Evolutionary conservation across 2,797 vertebrate species (phyloP), one percentile per base, ranked within the genome.

Genomic region (Poeciliopsis presidionis): DNA sequence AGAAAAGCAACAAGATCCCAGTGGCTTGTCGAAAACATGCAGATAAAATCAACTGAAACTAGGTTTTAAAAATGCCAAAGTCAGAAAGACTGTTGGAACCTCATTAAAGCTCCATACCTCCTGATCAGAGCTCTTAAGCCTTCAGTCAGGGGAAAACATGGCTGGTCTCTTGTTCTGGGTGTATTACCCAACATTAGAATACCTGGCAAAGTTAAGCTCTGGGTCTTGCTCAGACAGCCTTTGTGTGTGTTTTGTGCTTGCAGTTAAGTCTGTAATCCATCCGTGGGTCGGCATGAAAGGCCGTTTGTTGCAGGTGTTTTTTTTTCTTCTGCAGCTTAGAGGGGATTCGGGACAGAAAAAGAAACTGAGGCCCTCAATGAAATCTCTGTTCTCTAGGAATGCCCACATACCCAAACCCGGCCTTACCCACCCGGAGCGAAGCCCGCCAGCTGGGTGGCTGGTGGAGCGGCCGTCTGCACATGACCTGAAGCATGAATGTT

Each of bases 331-430:
- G 85, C 85, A 83, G 90, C 89, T 90, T 88, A 74, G 86, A 82
- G 79, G 84, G 89, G 90, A 96, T 93, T 97, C 94, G 87, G 91
- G 90, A 84, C 89, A 96, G 95, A 77, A 91, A 91, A 89, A 51
- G 61, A 78, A 88, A 76, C 87, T 76, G 85, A 87, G 81, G 82
- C 81, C 79, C 90, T 98, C 94, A 98, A 98, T 96, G 97, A 95
- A 87, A 76, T 88, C 92, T 94, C 95, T 98, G 97, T 97, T 96
- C 83, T 77, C 74, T 84, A 94, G 93, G 92, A 95, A 96, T 95
- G 94, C 76, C 89, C 86, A 88, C 76, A 91, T 82, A 81, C 79
- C 84, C 86, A 85, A 78, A 80, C 87, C 76, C 83, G 83, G 76
- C 89, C 75, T 79, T 69, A 81, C 89, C 75, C 83, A 85, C 77